phyloP scores from a whole-genome alignment of 2,888 invertebrate genomes.

The Panopea generosa region DNA sequence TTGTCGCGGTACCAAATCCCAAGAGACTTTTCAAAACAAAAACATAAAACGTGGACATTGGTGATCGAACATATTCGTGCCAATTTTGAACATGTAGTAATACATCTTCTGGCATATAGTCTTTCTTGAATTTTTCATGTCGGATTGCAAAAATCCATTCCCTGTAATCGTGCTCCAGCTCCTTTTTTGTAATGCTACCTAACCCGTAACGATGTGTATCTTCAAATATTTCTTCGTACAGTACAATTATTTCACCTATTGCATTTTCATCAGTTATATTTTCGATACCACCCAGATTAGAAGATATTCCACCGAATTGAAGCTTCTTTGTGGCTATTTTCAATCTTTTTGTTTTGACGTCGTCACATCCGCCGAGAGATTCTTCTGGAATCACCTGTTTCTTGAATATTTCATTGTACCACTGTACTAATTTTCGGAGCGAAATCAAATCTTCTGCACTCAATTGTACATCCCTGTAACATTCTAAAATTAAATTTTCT shows the following conservation, averaged over 20 bases:
- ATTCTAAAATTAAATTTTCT: slow-evolving; percentile 63
- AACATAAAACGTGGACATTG: slow-evolving; percentile 61
- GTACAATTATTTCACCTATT: slow-evolving; percentile 42
- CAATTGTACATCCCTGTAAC: slow-evolving; percentile 57
- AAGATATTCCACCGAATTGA: slow-evolving; percentile 31
- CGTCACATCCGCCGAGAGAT: slow-evolving; percentile 9
- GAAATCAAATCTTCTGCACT: slow-evolving; percentile 29
- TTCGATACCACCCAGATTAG: slow-evolving; percentile 43
- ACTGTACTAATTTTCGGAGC: slow-evolving; percentile 34
- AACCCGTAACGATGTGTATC: slow-evolving; percentile 34
- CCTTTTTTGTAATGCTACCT: slow-evolving; percentile 30
- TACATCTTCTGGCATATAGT: slow-evolving; percentile 61
- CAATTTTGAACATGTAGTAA: slow-evolving; percentile 58
- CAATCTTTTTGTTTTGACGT: slow-evolving; percentile 22
- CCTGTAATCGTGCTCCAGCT: slow-evolving; percentile 63
- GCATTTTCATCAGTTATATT: slow-evolving; percentile 34
- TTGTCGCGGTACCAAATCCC: slow-evolving; percentile 57
- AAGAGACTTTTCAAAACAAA: slow-evolving; percentile 64
- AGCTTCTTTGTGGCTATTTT: slow-evolving; percentile 60
- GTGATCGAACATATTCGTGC: slow-evolving; percentile 56
- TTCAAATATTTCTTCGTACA: slow-evolving; percentile 60
- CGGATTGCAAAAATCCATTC: slow-evolving; percentile 71
- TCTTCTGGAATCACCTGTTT: slow-evolving; percentile 18
- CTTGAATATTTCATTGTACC: slow-evolving; percentile 62
- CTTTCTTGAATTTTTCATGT: slow-evolving; percentile 39